Percentiles rank a stretch among this genome's conserved stretches.
phyloP scores from a whole-genome alignment of 2,888 invertebrate species.

The Platycheirus rosarum region DNA sequence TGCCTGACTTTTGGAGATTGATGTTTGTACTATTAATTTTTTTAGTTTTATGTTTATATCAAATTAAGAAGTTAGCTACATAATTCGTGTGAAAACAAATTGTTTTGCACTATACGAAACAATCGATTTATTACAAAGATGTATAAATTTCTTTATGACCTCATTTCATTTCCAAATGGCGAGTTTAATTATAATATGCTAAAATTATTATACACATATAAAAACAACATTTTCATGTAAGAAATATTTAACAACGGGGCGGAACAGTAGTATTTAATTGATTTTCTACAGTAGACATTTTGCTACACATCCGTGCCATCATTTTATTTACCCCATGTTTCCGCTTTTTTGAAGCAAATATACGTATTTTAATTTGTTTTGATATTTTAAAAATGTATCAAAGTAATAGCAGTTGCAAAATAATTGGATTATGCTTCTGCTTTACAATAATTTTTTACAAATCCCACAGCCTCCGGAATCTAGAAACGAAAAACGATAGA shows the following conservation, averaged over 20 bases:
- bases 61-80: no score
- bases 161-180: not conserved
- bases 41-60: no score
- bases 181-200: constrained; percentile 12
- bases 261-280: constrained; percentile 62
- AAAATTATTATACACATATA: not conserved
- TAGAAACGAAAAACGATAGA: constrained; percentile 46
- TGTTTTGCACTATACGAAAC: no score
- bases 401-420: constrained; percentile 15
- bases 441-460: constrained; percentile 37
- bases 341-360: constrained; percentile 20
- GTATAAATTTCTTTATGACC: constrained; percentile 1
- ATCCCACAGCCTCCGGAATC: constrained; percentile 35
- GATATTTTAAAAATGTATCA: constrained; percentile 15
- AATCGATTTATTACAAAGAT: constrained; percentile 63
- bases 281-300: constrained; percentile 52
- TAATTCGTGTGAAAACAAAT: no score
- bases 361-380: not conserved
- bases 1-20: no score
- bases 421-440: constrained; percentile 25
- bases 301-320: not conserved
- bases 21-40: no score
- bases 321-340: constrained; percentile 68
- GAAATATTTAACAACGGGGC: constrained; percentile 53
- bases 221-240: not conserved